Evolutionary conservation across 2,113 vertebrate genomes (phyloP).

Genomic region (Hiodon tergisus): DNA sequence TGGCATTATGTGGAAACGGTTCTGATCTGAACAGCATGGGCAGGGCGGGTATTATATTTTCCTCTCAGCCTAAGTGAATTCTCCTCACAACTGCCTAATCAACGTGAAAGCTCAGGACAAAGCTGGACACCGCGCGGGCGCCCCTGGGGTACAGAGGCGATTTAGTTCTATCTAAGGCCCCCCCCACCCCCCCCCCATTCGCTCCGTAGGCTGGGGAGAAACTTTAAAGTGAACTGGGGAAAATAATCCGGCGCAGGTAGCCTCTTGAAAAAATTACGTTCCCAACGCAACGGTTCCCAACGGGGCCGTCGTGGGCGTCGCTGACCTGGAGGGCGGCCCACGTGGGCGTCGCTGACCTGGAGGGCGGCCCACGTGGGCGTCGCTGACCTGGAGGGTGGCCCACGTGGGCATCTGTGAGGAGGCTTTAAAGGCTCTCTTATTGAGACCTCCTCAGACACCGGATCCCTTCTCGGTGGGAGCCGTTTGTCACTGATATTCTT

Average conservation of each 20-base stretch:
- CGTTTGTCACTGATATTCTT: too few relatives aligned
- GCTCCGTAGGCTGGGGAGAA: constrained; percentile 74
- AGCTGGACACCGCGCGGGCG: constrained; percentile 72
- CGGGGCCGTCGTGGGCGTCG: constrained; percentile 54
- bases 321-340: constrained; percentile 61
- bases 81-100: constrained; percentile 90
- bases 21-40: constrained; percentile 97
- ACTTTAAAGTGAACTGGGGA: constrained; percentile 72
- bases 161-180: constrained; percentile 78
- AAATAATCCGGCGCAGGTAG: constrained; percentile 80
- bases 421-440: too few relatives aligned
- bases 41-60: constrained; percentile 85
- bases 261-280: constrained; percentile 78
- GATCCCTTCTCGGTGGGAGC: too few relatives aligned
- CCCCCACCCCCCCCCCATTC: constrained; percentile 4
- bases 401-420: constrained; percentile 68
- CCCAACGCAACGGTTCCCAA: constrained; percentile 61
- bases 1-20: constrained; percentile 90
- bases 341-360: constrained; percentile 40
- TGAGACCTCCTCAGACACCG: too few relatives aligned
- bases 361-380: constrained; percentile 65
- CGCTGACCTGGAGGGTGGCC: constrained; percentile 47
- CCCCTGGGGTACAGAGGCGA: constrained; percentile 76
- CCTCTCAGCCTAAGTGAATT: constrained; percentile 92
- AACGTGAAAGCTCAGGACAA: constrained; percentile 90